Base-by-base conservation (phyloP, 2,797 vertebrate genomes). In the Anniella stebbinsi region DNA sequence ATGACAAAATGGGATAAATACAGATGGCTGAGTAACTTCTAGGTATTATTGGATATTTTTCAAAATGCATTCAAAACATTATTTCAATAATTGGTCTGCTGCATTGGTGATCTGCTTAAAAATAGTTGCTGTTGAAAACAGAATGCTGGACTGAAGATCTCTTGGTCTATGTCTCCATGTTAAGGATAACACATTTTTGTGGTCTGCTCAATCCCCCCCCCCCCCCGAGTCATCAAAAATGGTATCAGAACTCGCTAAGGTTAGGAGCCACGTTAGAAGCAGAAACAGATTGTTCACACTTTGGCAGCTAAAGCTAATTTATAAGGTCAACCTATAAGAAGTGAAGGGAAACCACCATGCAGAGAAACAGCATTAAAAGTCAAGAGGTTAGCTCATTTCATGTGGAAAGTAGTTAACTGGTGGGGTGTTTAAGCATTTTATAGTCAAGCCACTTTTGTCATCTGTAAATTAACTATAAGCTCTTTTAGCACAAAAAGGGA, bases 391-490 rank as follows among this genome's bases (percentile, higher is more conserved):
- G 84, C 38, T 87, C 94, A 66, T 75, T 63, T 2, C 25, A 36
- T 88, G 51, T 45, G 80, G 9, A 87, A 92, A 23, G 12, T 51
- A 83, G 30, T 76, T 13, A 75, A 33, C 75, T 72, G 75, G 36
- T 70, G 87, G 23, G 63, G 67, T 80, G 82, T 83, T 80, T 80
- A 86, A 93, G 76, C 10, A 92, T 92, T 88, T 87, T 51, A 80
- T 76, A 78, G 86, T 76, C 7, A 69, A 25, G 38, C 45, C 91
- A 0, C 80, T 92, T 92, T 90, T 81, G 23, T 15, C 45, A 89
- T 87, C 38, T 92, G 67, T 66, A 93, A 81, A 91, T 91, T 87
- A 94, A 91, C 60, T 69, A 0, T 89, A 11, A 11, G 13, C 38
- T 93, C 18, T 73, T 41, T 48, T 84, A 33, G 11, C 30, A 78